Percentiles rank a stretch among this genome's conserved stretches.
phyloP scores from a whole-genome alignment of 1,140 invertebrate genomes.

The Drosophila funebris region DNA sequence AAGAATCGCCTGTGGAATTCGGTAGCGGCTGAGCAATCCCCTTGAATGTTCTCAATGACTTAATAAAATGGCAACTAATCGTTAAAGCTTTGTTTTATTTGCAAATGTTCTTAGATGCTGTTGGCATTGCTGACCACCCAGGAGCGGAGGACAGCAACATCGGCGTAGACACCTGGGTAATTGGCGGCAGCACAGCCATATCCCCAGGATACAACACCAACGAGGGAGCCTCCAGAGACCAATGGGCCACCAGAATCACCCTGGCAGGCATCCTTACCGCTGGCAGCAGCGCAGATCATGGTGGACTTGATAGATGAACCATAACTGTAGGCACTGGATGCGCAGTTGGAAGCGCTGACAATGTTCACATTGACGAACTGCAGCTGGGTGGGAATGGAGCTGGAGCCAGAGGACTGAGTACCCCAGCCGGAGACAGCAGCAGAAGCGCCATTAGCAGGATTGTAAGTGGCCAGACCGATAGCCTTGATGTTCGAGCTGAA shows the following conservation, averaged over 20 bases:
- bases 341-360: constrained; percentile 4
- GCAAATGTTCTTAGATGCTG: constrained; percentile 14
- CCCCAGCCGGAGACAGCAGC: constrained; percentile 84
- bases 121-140: constrained; percentile 47
- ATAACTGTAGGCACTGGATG: constrained; percentile 42
- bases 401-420: constrained; percentile 37
- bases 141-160: constrained; percentile 73
- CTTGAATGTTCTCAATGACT: not conserved
- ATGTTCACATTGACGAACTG: constrained; percentile 57
- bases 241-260: constrained; percentile 85
- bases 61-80: constrained; percentile 42
- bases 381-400: constrained; percentile 46
- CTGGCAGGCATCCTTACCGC: constrained; percentile 68
- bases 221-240: constrained; percentile 60
- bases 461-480: constrained; percentile 61
- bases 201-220: constrained; percentile 87
- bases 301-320: constrained; percentile 35
- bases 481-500: constrained; percentile 75
- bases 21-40: constrained; percentile 46
- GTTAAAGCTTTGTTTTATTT: constrained; percentile 1
- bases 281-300: constrained; percentile 83
- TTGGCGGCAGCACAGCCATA: constrained; percentile 85
- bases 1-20: constrained; percentile 79
- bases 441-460: constrained; percentile 50
- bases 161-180: constrained; percentile 86